Conservation (phyloP, 2,888 invertebrate genomes). For the Harpagoxenus sublaevis region DNA sequence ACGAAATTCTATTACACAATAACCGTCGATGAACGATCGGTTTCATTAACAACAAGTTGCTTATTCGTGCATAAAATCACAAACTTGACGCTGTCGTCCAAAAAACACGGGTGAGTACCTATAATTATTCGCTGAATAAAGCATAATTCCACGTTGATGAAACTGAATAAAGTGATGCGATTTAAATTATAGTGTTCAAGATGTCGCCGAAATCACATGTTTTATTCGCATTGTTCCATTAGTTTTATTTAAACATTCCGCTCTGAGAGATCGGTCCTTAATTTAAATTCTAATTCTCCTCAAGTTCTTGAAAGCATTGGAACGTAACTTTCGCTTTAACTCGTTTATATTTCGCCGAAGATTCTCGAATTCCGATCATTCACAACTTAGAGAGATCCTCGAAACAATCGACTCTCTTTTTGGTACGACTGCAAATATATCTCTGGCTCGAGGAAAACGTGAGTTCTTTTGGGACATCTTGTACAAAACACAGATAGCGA, state of each 20-base stretch:
- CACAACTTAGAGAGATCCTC: conserved; percentile 12
- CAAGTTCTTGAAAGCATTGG: neutral
- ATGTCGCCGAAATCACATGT: neutral
- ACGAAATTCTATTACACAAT: conserved; percentile 16
- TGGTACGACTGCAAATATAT: conserved; percentile 6
- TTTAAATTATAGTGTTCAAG: neutral
- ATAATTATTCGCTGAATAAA: neutral
- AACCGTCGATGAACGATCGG: neutral
- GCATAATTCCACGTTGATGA: neutral
- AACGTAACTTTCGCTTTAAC: conserved; percentile 6
- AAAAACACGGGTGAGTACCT: neutral
- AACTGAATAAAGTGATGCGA: neutral
- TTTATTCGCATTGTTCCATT: neutral
- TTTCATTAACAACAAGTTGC: conserved; percentile 1
- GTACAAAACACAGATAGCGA: neutral
- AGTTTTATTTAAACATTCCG: neutral
- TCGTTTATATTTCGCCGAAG: conserved; percentile 20
- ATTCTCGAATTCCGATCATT: conserved; percentile 4
- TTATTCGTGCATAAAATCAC: neutral
- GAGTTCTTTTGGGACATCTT: conserved; percentile 37
- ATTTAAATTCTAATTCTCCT: neutral
- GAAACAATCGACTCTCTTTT: conserved; percentile 32
- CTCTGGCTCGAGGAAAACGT: conserved; percentile 7
- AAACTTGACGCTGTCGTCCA: neutral
- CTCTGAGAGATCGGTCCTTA: neutral